phyloP scores from a whole-genome alignment of 2,113 vertebrate species.

The Dasyurus viverrinus region DNA sequence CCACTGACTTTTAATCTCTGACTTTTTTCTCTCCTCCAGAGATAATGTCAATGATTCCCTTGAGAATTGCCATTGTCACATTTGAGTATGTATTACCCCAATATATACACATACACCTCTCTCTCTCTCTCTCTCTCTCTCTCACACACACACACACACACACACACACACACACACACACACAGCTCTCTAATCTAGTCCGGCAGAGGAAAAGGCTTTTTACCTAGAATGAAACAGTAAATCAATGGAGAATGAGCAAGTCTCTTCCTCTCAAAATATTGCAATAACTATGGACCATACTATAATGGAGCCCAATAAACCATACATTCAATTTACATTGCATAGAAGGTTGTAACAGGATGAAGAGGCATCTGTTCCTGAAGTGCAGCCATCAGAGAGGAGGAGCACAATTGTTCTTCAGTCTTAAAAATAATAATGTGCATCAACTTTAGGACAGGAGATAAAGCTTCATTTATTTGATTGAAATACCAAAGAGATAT shows the following conservation, averaged over 20 bases:
- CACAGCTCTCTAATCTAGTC: background rate
- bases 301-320: background rate
- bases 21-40: slow-evolving; percentile 31
- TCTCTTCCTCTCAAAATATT: slow-evolving; percentile 14
- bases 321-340: slow-evolving; percentile 17
- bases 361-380: slow-evolving; percentile 36
- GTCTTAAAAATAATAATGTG: background rate
- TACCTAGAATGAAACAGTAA: slow-evolving; percentile 33
- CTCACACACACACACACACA: background rate
- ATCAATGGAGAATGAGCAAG: background rate
- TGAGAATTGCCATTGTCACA: background rate
- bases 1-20: slow-evolving; percentile 20
- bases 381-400: slow-evolving; percentile 38
- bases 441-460: slow-evolving; percentile 35
- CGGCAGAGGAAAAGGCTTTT: slow-evolving; percentile 17
- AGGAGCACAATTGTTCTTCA: slow-evolving; percentile 21
- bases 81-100: background rate
- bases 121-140: too few species aligned
- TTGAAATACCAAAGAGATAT: slow-evolving; percentile 19
- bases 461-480: slow-evolving; percentile 38
- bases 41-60: slow-evolving; percentile 12
- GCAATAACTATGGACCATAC: slow-evolving; percentile 12
- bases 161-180: background rate
- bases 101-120: background rate
- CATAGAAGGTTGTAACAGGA: slow-evolving; percentile 27